Conservation (phyloP, 2,113 vertebrate genomes). For the Perca fluviatilis region DNA sequence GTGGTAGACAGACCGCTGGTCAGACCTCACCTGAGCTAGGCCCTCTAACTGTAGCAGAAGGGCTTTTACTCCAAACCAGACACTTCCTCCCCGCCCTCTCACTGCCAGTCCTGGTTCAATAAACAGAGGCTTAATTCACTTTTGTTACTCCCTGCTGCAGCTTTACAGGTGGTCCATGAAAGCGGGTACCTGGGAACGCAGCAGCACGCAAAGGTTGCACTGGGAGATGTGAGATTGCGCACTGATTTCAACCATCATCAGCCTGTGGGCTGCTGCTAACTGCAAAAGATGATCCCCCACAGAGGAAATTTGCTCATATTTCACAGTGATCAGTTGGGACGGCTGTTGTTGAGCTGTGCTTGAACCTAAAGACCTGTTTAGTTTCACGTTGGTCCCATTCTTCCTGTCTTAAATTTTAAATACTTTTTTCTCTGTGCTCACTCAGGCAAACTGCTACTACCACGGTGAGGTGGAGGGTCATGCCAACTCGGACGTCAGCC, state of each 20-base stretch:
- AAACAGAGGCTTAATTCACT: conserved; percentile 66
- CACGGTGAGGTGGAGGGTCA: conserved; percentile 83
- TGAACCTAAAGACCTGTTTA: conserved; percentile 25
- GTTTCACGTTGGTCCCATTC: not conserved
- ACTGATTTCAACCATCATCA: conserved; percentile 41
- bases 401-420: conserved; percentile 23
- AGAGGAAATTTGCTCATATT: conserved; percentile 50
- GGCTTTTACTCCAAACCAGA: conserved; percentile 77
- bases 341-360: conserved; percentile 31
- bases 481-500: conserved; percentile 79
- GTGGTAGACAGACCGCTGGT: conserved; percentile 29
- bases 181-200: conserved; percentile 55
- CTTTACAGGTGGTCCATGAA: conserved; percentile 72
- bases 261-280: conserved; percentile 34
- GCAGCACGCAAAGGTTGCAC: conserved; percentile 19
- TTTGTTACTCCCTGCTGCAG: conserved; percentile 44
- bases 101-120: conserved; percentile 55
- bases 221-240: conserved; percentile 26
- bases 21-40: conserved; percentile 66
- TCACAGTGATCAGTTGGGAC: conserved; percentile 50
- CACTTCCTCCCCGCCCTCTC: conserved; percentile 72
- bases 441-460: conserved; percentile 87
- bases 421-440: conserved; percentile 38
- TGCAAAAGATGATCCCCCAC: conserved; percentile 18
- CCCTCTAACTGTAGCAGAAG: conserved; percentile 50